Percentiles rank a stretch among this genome's conserved stretches.
These are phyloP conservation scores for Ischnus inquisitorius DNA, from an alignment of 2,888 invertebrate genomes.

Conservation along the genomic window DNA sequence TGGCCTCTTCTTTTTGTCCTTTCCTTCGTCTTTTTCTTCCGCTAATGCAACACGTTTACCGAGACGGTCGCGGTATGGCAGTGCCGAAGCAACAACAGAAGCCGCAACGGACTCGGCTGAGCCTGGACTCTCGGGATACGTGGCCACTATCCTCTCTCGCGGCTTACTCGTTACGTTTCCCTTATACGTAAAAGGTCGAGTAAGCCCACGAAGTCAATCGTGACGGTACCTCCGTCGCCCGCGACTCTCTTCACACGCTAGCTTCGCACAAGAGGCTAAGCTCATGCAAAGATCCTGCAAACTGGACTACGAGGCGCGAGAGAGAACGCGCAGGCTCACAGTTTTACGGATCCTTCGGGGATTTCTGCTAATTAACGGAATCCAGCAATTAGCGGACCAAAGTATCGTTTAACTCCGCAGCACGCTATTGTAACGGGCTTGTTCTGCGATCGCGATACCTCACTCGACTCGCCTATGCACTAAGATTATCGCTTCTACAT, in stretches of 20 bases:
- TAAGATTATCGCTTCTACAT: not conserved
- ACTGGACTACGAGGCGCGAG: not conserved
- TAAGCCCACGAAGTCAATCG: constrained; percentile 46
- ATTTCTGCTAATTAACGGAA: constrained; percentile 43
- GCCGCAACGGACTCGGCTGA: not conserved
- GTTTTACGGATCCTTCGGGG: constrained; percentile 18
- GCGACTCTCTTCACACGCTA: constrained; percentile 17
- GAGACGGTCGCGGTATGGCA: not conserved
- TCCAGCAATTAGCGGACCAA: constrained; percentile 43
- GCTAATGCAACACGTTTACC: not conserved
- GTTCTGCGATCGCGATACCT: constrained; percentile 10
- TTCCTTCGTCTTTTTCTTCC: not conserved
- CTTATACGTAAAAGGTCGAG: constrained; percentile 75
- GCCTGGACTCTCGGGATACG: not conserved
- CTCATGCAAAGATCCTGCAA: constrained; percentile 1
- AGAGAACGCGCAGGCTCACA: not conserved
- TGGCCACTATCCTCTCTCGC: constrained; percentile 41
- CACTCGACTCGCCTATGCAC: not conserved
- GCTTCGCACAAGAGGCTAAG: not conserved
- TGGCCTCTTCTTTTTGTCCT: not conserved
- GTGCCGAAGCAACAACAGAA: not conserved
- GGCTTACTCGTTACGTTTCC: constrained; percentile 79
- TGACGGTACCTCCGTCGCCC: constrained; percentile 23
- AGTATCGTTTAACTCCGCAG: not conserved
- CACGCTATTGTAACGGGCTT: not conserved